phyloP scores from a whole-genome alignment of 2,888 invertebrate genomes.

The Mayetiola destructor region DNA sequence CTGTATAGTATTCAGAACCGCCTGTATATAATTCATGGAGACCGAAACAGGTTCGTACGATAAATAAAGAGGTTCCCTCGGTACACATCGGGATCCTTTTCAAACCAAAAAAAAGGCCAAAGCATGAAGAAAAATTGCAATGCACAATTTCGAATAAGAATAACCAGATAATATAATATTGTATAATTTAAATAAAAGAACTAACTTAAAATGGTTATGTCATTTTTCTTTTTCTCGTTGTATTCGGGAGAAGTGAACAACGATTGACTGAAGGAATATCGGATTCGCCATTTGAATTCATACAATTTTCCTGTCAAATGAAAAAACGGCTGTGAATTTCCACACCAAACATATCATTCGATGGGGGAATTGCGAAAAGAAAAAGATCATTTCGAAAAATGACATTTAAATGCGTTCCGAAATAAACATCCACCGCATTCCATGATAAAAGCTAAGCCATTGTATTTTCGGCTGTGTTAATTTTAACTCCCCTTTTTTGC shows the following conservation, averaged over 20 bases:
- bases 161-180: too few species aligned
- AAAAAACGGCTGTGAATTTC: background rate
- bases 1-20: too few species aligned
- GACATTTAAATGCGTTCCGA: background rate
- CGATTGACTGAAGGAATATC: too few species aligned
- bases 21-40: too few species aligned
- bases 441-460: background rate
- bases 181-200: too few species aligned
- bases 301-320: background rate
- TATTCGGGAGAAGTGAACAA: background rate
- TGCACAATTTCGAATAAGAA: too few species aligned
- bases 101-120: too few species aligned
- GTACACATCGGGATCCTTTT: too few species aligned
- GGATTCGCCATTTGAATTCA: too few species aligned
- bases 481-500: background rate
- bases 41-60: too few species aligned
- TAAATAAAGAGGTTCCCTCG: too few species aligned
- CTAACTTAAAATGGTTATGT: background rate
- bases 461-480: background rate
- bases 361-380: background rate
- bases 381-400: background rate
- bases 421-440: constrained; percentile 4
- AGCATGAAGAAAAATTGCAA: too few species aligned
- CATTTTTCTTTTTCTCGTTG: background rate
- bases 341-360: background rate